Evolutionary conservation across 2,113 vertebrate genomes (phyloP), one percentile per base, ranked within the genome.

Genomic region (Talpa occidentalis): DNA sequence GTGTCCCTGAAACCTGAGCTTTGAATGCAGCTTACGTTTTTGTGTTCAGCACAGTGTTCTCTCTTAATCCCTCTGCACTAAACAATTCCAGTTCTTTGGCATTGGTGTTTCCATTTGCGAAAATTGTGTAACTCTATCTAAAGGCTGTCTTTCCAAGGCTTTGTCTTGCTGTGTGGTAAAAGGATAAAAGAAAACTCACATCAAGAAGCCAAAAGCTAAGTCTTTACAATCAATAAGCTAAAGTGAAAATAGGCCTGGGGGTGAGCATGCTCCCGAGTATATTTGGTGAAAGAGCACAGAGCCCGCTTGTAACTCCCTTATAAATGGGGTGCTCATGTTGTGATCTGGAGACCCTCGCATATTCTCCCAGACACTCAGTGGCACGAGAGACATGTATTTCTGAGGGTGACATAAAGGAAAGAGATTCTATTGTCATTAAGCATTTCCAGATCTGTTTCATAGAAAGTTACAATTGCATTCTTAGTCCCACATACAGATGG

Each of bases 41-140:
- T 80, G n/a, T 5, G 35, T 56, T 85, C 80, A 22, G 37, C 81
- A 32, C 37, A 21, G 56, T 1, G 2, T 54, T 90, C 70, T 91
- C 85, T 42, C 62, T 69, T 89, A 78, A 95, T 72, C 93, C 72
- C 86, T 96, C 69, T 77, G 69, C 92, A 44, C 95, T 97, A 97
- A 97, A 96, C 94, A 95, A 42, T 96, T 94, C 96, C 96, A 97
- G 93, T 88, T 96, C 93, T 94, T 92, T 97, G 97, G 96, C 97
- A 94, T 77, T 7, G 1, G 40, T 47, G 52, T 93, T 95, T 84
- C 91, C 94, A 90, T 91, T 94, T 97, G 87, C 40, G 10, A 90
- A 94, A 94, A 82, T 94, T 97, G 96, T 96, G 96, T 97, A 96
- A 97, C 80, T 95, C 91, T 97, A 96, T 96, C 95, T 95, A 87